Conservation (phyloP, 2,888 invertebrate genomes). For the Acanthosoma haemorrhoidale region DNA sequence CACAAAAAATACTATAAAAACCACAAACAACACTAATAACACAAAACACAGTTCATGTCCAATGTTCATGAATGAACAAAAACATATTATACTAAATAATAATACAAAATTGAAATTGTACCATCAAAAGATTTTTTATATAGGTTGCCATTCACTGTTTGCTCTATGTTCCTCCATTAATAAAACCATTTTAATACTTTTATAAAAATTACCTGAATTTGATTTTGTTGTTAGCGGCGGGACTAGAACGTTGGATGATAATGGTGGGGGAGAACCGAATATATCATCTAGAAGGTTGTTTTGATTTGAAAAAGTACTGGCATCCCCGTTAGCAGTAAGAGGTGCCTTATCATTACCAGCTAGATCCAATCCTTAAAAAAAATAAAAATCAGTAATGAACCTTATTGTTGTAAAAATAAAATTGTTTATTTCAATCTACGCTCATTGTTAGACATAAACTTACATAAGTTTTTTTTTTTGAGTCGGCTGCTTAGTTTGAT, state of each 20-base stretch:
- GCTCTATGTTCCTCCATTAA: no score
- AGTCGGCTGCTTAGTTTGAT: neutral
- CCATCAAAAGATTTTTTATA: no score
- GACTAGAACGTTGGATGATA: neutral
- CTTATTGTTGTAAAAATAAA: neutral
- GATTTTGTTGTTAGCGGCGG: neutral
- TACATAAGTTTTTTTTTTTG: neutral
- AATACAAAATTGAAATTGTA: no score
- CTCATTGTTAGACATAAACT: neutral
- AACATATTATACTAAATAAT: no score
- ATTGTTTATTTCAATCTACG: neutral
- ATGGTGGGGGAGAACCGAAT: constrained; percentile 46
- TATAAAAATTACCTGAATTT: constrained; percentile 1
- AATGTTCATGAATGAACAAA: no score
- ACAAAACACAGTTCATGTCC: no score
- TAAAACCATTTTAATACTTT: neutral
- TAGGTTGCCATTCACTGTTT: no score
- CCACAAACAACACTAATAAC: no score
- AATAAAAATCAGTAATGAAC: neutral
- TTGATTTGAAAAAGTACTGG: neutral
- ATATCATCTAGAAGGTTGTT: constrained; percentile 48
- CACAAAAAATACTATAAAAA: no score
- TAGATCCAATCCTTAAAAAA: constrained; percentile 12
- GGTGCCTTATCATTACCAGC: neutral
- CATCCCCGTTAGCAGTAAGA: neutral